Percentiles rank a stretch among this genome's conserved stretches.
phyloP scores from a whole-genome alignment of 2,113 vertebrate species.

The Gadus macrocephalus region DNA sequence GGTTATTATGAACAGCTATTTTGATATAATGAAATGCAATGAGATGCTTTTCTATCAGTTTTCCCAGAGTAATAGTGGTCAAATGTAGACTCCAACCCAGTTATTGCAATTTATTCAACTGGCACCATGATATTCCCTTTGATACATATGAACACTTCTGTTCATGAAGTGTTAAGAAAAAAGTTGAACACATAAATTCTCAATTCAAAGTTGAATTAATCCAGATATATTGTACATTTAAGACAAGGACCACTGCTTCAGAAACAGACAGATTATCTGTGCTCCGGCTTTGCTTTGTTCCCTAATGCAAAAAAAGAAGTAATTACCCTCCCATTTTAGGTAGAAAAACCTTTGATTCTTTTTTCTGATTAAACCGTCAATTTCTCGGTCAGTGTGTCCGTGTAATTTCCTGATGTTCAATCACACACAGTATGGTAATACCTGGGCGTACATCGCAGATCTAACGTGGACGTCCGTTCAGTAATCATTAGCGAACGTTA shows the following conservation, averaged over 20 bases:
- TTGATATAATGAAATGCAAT: too few relatives aligned
- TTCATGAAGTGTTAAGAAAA: too few relatives aligned
- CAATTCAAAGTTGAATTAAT: too few relatives aligned
- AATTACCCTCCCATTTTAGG: conserved; percentile 13
- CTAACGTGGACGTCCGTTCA: conserved; percentile 28
- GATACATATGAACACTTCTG: too few relatives aligned
- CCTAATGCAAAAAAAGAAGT: conserved; percentile 19
- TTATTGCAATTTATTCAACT: too few relatives aligned
- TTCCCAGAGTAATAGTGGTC: too few relatives aligned
- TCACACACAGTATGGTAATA: conserved; percentile 33
- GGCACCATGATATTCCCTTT: too few relatives aligned
- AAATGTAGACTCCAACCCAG: too few relatives aligned
- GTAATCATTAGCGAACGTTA: conserved; percentile 36
- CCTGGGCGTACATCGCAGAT: conserved; percentile 33
- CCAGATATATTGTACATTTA: conserved; percentile 20
- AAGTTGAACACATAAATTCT: too few relatives aligned
- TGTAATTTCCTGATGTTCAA: conserved; percentile 29
- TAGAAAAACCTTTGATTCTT: conserved; percentile 37
- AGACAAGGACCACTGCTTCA: conserved; percentile 13
- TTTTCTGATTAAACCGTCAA: conserved; percentile 44
- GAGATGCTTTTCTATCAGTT: too few relatives aligned
- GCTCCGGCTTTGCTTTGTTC: background rate
- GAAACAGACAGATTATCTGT: conserved; percentile 45
- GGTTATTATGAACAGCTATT: too few relatives aligned
- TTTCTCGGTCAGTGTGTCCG: conserved; percentile 30